phyloP scores from a whole-genome alignment of 2,113 vertebrate species.

The Spea bombifrons region DNA sequence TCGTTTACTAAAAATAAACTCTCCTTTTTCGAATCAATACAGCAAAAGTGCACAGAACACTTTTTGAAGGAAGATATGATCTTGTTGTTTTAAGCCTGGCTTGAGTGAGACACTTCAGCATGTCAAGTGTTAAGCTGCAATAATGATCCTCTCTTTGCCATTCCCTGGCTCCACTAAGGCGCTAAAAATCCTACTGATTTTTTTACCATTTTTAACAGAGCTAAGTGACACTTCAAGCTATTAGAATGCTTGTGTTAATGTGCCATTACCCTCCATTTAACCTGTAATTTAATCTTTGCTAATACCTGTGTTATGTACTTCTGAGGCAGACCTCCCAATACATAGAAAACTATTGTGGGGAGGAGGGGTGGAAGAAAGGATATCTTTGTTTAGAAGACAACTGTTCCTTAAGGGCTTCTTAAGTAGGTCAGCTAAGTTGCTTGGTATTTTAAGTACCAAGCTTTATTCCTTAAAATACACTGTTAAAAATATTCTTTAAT shows the following conservation, averaged over 20 bases:
- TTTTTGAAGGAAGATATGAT: no score
- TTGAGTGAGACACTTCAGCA: slow-evolving; percentile 15
- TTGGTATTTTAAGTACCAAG: slow-evolving; percentile 62
- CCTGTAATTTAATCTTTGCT: slow-evolving; percentile 47
- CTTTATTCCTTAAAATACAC: slow-evolving; percentile 37
- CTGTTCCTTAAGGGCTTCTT: slow-evolving; percentile 47
- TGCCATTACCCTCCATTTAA: slow-evolving; percentile 48
- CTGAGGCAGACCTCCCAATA: slow-evolving; percentile 39
- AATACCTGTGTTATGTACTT: slow-evolving; percentile 40
- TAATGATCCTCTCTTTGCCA: slow-evolving; percentile 23
- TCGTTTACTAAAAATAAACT: no score
- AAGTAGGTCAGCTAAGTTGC: slow-evolving; percentile 58
- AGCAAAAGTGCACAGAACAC: no score
- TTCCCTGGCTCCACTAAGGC: slow-evolving; percentile 35
- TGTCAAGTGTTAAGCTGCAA: slow-evolving; percentile 38
- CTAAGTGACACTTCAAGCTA: slow-evolving; percentile 46
- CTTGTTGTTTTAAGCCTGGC: no score
- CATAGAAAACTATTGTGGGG: background rate
- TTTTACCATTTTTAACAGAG: slow-evolving; percentile 37
- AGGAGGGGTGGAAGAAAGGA: slow-evolving; percentile 11
- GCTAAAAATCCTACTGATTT: slow-evolving; percentile 22
- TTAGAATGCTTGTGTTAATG: slow-evolving; percentile 43
- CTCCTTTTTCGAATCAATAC: no score
- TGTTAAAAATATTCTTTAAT: slow-evolving; percentile 39
- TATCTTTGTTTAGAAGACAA: background rate